Evolutionary conservation across 2,113 vertebrate species (phyloP).

Genomic region (Centrocercus urophasianus): DNA sequence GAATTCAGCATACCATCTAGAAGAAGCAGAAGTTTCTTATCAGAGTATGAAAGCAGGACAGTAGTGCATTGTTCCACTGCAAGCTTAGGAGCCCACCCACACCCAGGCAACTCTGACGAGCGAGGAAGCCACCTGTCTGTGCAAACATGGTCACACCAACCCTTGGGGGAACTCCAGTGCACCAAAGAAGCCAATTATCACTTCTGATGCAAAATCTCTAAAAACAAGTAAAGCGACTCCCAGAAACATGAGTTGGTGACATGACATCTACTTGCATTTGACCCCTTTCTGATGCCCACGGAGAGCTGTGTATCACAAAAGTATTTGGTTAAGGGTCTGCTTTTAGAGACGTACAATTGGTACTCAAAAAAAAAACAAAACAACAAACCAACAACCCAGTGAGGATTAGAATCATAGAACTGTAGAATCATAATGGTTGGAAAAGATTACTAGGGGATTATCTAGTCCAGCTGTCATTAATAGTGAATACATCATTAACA

Average conservation of each 20-base stretch:
- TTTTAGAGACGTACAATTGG: not conserved
- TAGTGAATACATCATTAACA: not conserved
- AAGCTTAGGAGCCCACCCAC: not conserved
- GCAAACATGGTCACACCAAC: rapidly evolving
- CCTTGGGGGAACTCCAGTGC: not conserved
- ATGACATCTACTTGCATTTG: not conserved
- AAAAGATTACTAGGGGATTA: too few relatives aligned
- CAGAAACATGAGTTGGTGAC: not conserved
- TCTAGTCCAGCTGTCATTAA: too few relatives aligned
- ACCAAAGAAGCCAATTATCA: not conserved
- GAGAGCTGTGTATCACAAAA: not conserved
- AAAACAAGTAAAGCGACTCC: not conserved
- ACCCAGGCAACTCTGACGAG: not conserved
- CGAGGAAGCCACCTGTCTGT: not conserved
- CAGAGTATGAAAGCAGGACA: not conserved
- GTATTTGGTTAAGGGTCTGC: not conserved
- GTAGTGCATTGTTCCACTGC: not conserved
- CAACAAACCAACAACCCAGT: not conserved
- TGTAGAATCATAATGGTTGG: too few relatives aligned
- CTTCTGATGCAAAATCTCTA: not conserved
- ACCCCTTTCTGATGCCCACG: not conserved
- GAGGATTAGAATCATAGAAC: not conserved
- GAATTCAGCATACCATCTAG: not conserved
- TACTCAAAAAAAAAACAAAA: too few relatives aligned
- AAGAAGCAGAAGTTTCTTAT: not conserved